A percentile compares a stretch with the other conserved stretches of the same genome.
Evolutionary conservation across 2,113 vertebrate genomes (phyloP).

Genomic region (Apus apus): DNA sequence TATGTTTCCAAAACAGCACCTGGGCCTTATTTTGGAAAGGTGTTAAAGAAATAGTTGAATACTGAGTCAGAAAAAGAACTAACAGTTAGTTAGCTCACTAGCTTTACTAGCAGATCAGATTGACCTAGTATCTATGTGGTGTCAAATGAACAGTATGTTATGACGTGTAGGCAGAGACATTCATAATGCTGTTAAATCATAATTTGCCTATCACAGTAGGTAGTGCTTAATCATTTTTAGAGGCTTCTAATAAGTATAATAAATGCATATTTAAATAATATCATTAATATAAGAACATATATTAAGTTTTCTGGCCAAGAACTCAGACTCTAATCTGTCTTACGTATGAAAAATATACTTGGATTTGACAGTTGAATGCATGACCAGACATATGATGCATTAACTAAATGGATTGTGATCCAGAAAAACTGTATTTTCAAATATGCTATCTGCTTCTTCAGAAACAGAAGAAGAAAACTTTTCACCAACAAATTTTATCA

Average conservation of each 20-base stretch:
- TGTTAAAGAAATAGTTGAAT: background rate
- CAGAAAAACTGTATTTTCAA: background rate
- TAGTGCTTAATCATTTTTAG: background rate
- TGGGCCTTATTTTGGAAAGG: too few species aligned
- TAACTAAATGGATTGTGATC: background rate
- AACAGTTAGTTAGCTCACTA: background rate
- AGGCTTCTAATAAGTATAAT: background rate
- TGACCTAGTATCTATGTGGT: background rate
- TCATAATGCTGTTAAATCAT: background rate
- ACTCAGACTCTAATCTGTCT: background rate
- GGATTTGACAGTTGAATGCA: background rate
- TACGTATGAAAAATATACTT: background rate
- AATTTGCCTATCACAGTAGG: background rate
- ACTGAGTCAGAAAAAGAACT: background rate
- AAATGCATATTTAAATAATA: background rate
- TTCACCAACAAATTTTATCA: background rate
- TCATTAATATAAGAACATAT: background rate
- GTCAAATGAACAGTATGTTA: background rate
- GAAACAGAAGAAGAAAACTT: background rate
- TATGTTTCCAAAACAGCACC: background rate
- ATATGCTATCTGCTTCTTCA: background rate
- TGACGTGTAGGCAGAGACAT: background rate
- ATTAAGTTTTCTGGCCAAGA: background rate
- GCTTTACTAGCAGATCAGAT: background rate
- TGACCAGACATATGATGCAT: background rate